Evolutionary conservation across 2,113 vertebrate species (phyloP).

Genomic region (Taurulus bubalis): DNA sequence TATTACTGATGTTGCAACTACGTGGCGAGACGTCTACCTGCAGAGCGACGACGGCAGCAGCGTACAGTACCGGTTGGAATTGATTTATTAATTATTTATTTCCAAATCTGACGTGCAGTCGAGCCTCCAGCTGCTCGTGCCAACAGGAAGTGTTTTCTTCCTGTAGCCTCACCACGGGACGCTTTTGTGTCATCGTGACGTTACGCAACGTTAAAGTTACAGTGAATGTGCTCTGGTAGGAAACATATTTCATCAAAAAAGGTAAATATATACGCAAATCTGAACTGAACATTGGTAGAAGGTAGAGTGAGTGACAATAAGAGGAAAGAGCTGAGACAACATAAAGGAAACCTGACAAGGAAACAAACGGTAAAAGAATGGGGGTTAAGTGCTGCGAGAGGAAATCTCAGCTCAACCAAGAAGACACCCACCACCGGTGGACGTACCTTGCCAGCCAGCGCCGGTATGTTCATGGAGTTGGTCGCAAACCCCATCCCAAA

Average conservation of each 20-base stretch:
- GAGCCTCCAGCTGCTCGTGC: not conserved
- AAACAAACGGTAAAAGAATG: not conserved
- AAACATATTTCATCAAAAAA: not conserved
- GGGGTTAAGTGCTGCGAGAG: not conserved
- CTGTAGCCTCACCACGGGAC: not conserved
- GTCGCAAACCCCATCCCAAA: slow-evolving; percentile 98
- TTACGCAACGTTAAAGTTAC: not conserved
- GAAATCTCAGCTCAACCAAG: not conserved
- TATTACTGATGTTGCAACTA: not conserved
- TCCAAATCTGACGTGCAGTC: not conserved
- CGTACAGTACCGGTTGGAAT: not conserved
- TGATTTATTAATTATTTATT: slow-evolving; percentile 1
- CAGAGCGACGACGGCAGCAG: slow-evolving; percentile 10
- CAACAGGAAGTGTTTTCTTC: slow-evolving; percentile 28
- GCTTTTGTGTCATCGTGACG: not conserved
- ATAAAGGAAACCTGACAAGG: not conserved
- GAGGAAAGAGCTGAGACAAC: not conserved
- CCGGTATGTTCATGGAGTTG: slow-evolving; percentile 98
- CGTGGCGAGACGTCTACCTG: not conserved
- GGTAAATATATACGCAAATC: too few species aligned
- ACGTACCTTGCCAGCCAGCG: slow-evolving; percentile 90
- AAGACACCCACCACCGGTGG: not conserved
- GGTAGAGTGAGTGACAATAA: not conserved
- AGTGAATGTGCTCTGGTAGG: too few species aligned
- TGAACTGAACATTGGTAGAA: not conserved